Base-by-base conservation (phyloP, 2,888 invertebrate species). In the Megaustenia siamemsis region DNA sequence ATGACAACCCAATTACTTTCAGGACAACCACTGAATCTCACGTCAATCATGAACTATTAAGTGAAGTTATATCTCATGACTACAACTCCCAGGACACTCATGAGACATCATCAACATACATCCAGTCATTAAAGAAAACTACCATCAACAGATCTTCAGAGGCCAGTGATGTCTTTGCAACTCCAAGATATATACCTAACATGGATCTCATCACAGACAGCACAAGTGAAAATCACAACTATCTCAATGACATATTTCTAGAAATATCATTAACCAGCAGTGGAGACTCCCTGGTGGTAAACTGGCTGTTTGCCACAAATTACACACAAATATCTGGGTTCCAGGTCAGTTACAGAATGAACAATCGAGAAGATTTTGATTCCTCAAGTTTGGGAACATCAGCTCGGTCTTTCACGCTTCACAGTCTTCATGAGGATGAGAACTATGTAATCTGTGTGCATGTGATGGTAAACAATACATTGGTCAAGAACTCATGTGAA, bases 371-470 rank as follows among this genome's bases (percentile, higher is more conserved):
- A 68, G 49, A 81, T 12, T 86, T 75, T 49, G 82, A 88, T 43
- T 86, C 87, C 4, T 86, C 88, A 28, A 71, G 49, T 18, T 49
- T 88, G n/a, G 75, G 71, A 24, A 81, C 32, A n/a, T 28, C 56
- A 15, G 82, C 71, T 21, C 53, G 83, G 18, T 66, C 66, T 3
- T 89, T 86, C 73, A 45, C 80, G 4, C 82, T 88, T 1, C 79
- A 78, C 45, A 71, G 78, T 21, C 84, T 82, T 6, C 77, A 84
- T 8, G 53, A 83, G 15, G 83, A 85, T 35, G 73, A 77, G 15
- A 79, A 86, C 40, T 89, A 87, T 60, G 76, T 56, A 45, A 85
- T 89, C 49, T 90, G 90, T 40, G 86, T 84, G n/a, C 80, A 80
- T 45, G 84, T 49, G 12, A 71, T 84, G 73, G 32, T 75, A 73